Percentiles rank a stretch among this genome's conserved stretches.
Conservation (phyloP, 2,888 invertebrate genomes). For the Catocala sponsa region DNA sequence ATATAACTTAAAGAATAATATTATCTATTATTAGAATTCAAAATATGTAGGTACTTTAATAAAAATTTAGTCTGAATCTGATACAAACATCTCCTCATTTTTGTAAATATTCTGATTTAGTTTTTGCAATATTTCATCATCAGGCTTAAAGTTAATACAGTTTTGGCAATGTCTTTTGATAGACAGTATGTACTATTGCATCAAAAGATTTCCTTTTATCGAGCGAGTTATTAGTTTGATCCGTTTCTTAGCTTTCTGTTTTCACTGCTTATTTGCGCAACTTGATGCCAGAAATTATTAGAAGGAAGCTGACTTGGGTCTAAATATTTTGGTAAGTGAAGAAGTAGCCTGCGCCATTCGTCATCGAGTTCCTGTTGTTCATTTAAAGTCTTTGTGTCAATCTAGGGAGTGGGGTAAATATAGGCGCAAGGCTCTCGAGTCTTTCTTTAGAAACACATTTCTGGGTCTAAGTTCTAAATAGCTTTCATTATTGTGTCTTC, state of each 20-base stretch:
- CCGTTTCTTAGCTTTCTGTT: not conserved
- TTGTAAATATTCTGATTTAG: no score
- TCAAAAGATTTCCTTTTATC: not conserved
- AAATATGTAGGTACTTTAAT: no score
- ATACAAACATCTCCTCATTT: no score
- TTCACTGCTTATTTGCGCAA: not conserved
- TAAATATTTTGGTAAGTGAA: not conserved
- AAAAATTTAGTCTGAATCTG: no score
- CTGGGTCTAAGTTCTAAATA: not conserved
- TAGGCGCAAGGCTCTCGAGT: not conserved
- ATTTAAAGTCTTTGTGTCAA: not conserved
- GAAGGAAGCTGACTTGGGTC: conserved; percentile 1
- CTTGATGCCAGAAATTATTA: not conserved
- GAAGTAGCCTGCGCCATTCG: not conserved
- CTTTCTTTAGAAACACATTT: not conserved
- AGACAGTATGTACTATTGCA: not conserved
- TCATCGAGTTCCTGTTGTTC: not conserved
- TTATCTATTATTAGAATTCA: no score
- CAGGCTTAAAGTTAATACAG: no score
- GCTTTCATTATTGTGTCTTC: not conserved
- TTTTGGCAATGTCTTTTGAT: no score
- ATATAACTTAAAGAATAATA: no score
- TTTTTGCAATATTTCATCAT: no score
- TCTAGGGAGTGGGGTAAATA: not conserved
- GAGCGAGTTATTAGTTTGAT: not conserved